Percentiles rank a stretch among this genome's conserved stretches.
These are phyloP conservation scores for Electrona antarctica DNA, from an alignment of 2,113 vertebrate species.

Conservation along the genomic window DNA sequence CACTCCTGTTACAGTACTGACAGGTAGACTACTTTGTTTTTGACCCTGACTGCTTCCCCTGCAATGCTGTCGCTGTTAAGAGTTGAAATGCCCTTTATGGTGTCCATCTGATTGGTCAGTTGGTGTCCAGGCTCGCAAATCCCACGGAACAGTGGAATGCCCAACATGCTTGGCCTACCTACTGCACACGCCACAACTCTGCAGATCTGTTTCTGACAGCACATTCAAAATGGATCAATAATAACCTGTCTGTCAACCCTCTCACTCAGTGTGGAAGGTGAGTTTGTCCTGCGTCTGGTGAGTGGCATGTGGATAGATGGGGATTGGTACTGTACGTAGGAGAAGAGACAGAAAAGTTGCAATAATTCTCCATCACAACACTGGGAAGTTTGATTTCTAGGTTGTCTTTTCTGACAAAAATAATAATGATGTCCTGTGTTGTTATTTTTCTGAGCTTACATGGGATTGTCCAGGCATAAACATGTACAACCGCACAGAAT, in stretches of 20 bases:
- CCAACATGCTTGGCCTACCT: slow-evolving; percentile 54
- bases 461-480: slow-evolving; percentile 35
- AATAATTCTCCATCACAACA: not conserved
- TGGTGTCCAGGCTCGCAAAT: slow-evolving; percentile 53
- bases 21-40: slow-evolving; percentile 53
- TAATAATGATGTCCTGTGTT: slow-evolving; percentile 6
- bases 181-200: slow-evolving; percentile 52
- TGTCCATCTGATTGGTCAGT: slow-evolving; percentile 64
- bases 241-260: slow-evolving; percentile 63
- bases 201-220: slow-evolving; percentile 68
- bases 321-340: not conserved
- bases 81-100: slow-evolving; percentile 68
- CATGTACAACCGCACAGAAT: slow-evolving; percentile 12
- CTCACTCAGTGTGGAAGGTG: slow-evolving; percentile 60
- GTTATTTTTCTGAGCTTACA: slow-evolving; percentile 34
- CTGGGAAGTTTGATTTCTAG: slow-evolving; percentile 18
- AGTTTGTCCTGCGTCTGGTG: slow-evolving; percentile 34
- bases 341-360: slow-evolving; percentile 3
- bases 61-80: slow-evolving; percentile 62
- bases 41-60: slow-evolving; percentile 46
- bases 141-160: slow-evolving; percentile 46
- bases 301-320: slow-evolving; percentile 34
- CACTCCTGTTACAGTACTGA: slow-evolving; percentile 37
- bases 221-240: slow-evolving; percentile 72
- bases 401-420: not conserved